Base-by-base conservation (phyloP, 2,888 invertebrate species). In the Erebia palarica region DNA sequence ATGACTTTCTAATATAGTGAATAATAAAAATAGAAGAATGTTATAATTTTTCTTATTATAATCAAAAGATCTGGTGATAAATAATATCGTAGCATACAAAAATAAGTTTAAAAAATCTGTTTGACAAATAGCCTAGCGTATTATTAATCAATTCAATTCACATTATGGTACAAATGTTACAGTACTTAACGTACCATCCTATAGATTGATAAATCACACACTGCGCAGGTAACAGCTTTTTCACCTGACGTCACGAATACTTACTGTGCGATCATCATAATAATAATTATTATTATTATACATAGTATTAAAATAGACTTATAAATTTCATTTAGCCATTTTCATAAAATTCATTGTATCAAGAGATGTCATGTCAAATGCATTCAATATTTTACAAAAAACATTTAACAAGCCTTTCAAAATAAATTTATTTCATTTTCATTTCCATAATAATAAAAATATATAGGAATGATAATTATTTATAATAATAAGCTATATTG, bases 1-100 rank as follows among this genome's bases (percentile, higher is more conserved):
- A 42, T 58, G 21, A 47, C 21, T 64, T 64, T 53, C 27, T 51
- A 42, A 65, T 16, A 42, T 55, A 55, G 16, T 65, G 42, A 53
- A 42, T 27, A 64, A 65, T 27, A 64, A 65, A 42, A 65, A 63
- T 63, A 49, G 47, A 63, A 63, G 21, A 63, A 49, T 21, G 61
- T 42, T 42, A 21, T 13, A 5, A 61, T 36, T 47, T 14, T 7
- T 63, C 3, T 36, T 36, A 27, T 2, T 0, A 53, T 14, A 44
- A 16, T 60, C 14, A 49, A 49, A 49, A 61, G 10, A 13, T 21
- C 10, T 61, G 21, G 16, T 60, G 44, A 59, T 59, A 42, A 44
- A 36, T 59, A 27, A 59, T 59, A 36, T 59, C 27, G 47, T 44
- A 61, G 47, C 11, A 44, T 61, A 42, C 16, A 44, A 61, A 61